These are phyloP conservation scores for Ostrea edulis DNA, from an alignment of 1,140 invertebrate species.

Conservation along the genomic window DNA sequence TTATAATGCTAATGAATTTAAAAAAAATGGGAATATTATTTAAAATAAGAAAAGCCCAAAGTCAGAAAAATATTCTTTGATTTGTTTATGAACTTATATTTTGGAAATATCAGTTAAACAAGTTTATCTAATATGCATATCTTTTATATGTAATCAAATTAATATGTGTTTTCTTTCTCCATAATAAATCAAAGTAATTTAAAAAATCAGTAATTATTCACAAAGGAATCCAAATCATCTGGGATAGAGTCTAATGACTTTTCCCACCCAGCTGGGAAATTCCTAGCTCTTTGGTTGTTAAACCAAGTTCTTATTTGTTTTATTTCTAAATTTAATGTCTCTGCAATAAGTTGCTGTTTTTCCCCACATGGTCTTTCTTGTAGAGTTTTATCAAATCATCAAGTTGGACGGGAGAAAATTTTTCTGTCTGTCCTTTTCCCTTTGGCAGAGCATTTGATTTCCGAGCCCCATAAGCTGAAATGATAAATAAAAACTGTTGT, in stretches of 20 bases:
- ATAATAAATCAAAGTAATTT: not conserved
- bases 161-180: not conserved
- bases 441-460: not conserved
- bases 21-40: too few species aligned
- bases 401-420: not conserved
- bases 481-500: not conserved
- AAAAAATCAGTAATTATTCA: not conserved
- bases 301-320: constrained; percentile 33
- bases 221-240: not conserved
- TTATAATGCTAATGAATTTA: too few species aligned
- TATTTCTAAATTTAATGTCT: not conserved
- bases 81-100: not conserved
- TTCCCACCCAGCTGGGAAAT: constrained; percentile 35
- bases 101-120: not conserved
- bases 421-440: not conserved
- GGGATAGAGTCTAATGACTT: not conserved
- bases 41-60: not conserved
- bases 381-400: not conserved
- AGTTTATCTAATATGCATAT: not conserved
- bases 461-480: not conserved
- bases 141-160: not conserved
- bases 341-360: not conserved
- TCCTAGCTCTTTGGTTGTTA: constrained; percentile 35
- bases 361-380: not conserved
- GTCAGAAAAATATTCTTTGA: not conserved